Percentiles rank a stretch among this genome's conserved stretches.
These are phyloP conservation scores for Elephantulus edwardii DNA, from an alignment of 2,113 vertebrate species.

Conservation along the genomic window DNA sequence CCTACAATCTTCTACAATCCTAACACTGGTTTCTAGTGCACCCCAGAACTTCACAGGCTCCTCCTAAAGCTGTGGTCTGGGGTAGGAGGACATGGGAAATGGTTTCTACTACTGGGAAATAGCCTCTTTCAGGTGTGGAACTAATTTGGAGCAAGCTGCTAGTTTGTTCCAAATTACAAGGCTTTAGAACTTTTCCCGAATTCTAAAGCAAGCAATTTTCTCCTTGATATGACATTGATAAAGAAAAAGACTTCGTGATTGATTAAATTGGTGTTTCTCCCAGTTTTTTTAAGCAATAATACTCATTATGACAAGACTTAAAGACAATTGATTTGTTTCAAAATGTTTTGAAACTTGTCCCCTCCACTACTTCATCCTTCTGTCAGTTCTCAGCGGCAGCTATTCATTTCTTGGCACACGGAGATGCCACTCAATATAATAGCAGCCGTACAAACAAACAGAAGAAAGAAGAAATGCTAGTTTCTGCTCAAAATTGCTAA, in stretches of 20 bases:
- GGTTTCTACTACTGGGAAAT: background rate
- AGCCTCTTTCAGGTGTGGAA: background rate
- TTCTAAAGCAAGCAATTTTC: constrained; percentile 50
- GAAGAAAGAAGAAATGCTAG: constrained; percentile 59
- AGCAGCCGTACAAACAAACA: constrained; percentile 59
- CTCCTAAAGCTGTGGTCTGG: background rate
- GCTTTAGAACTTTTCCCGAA: constrained; percentile 48
- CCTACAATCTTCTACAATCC: background rate
- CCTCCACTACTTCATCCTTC: constrained; percentile 52
- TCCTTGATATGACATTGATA: background rate
- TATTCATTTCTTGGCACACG: constrained; percentile 38
- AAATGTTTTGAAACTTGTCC: constrained; percentile 67
- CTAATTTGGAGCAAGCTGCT: constrained; percentile 56
- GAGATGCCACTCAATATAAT: constrained; percentile 66
- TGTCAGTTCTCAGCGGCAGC: constrained; percentile 37
- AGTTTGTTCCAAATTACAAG: constrained; percentile 56
- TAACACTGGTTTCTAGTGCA: constrained; percentile 10
- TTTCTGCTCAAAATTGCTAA: constrained; percentile 71
- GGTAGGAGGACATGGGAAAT: background rate
- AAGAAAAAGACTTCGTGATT: background rate
- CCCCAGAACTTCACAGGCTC: constrained; percentile 59
- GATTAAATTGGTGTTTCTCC: background rate
- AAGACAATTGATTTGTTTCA: constrained; percentile 70
- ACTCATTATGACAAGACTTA: constrained; percentile 55
- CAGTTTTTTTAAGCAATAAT: background rate